phyloP scores from a whole-genome alignment of 2,797 vertebrate genomes.

The Scleropages formosus region DNA sequence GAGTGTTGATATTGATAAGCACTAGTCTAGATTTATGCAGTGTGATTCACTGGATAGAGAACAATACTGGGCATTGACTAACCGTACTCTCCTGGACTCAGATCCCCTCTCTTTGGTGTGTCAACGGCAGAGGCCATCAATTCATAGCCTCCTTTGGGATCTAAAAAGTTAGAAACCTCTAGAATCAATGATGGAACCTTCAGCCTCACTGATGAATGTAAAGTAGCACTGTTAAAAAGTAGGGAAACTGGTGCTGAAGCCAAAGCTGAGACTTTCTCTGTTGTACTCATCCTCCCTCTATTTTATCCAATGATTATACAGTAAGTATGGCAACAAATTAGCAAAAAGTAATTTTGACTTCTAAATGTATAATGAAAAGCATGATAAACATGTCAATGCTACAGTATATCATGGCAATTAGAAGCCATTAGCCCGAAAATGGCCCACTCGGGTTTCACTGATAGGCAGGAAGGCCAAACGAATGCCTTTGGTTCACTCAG shows the following conservation, averaged over 20 bases:
- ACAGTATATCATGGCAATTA: too few species aligned
- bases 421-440: too few species aligned
- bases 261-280: neutral
- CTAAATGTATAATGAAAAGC: too few species aligned
- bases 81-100: constrained; percentile 57
- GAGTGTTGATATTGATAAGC: neutral
- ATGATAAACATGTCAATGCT: too few species aligned
- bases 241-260: neutral
- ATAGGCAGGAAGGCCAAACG: too few species aligned
- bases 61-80: constrained; percentile 37
- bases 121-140: constrained; percentile 53
- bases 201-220: neutral
- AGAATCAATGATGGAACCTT: neutral
- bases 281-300: neutral
- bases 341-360: too few species aligned
- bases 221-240: neutral
- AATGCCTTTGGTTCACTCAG: too few species aligned
- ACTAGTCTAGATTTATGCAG: too few species aligned
- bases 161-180: constrained; percentile 40
- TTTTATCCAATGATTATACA: neutral
- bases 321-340: too few species aligned
- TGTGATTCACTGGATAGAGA: neutral
- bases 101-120: constrained; percentile 38
- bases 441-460: too few species aligned
- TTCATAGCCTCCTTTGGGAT: constrained; percentile 56